Evolutionary conservation across 1,140 invertebrate genomes (phyloP).

Genomic region (Cheumatopsyche charites): DNA sequence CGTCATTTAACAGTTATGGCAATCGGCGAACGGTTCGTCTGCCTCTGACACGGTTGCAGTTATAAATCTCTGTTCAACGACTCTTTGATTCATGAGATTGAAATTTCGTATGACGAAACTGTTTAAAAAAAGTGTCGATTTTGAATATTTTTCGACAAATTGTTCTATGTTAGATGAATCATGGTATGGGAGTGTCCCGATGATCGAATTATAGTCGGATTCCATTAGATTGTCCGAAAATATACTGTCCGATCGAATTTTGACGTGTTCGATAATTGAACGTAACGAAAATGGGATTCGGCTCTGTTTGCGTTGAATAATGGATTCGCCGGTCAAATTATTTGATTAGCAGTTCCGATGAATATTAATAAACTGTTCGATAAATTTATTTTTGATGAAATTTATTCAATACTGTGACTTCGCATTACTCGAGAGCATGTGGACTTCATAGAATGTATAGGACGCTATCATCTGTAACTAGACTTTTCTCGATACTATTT

Average conservation of each 20-base stretch:
- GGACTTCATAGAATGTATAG: too few species aligned
- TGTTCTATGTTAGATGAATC: not conserved
- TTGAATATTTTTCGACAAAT: not conserved
- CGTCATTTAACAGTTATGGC: constrained; percentile 22
- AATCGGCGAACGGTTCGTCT: constrained; percentile 20
- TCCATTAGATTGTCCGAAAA: too few species aligned
- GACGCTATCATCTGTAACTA: too few species aligned
- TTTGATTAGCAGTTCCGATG: not conserved
- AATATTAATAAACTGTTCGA: not conserved
- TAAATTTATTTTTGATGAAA: not conserved
- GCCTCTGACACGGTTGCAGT: constrained; percentile 11
- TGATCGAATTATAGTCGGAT: not conserved
- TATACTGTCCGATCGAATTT: too few species aligned
- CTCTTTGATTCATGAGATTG: constrained; percentile 22
- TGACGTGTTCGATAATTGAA: too few species aligned
- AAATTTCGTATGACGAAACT: constrained; percentile 6
- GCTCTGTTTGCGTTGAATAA: not conserved
- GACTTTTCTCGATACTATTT: too few species aligned
- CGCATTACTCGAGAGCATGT: too few species aligned
- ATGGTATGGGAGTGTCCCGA: constrained; percentile 5
- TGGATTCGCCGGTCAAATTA: not conserved
- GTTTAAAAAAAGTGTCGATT: not conserved
- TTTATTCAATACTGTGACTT: too few species aligned
- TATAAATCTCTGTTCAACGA: constrained; percentile 19
- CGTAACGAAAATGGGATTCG: not conserved